A percentile compares a stretch with the other conserved stretches of the same genome.
Conservation (phyloP, 1,140 invertebrate species). For the Branchinecta lynchi region DNA sequence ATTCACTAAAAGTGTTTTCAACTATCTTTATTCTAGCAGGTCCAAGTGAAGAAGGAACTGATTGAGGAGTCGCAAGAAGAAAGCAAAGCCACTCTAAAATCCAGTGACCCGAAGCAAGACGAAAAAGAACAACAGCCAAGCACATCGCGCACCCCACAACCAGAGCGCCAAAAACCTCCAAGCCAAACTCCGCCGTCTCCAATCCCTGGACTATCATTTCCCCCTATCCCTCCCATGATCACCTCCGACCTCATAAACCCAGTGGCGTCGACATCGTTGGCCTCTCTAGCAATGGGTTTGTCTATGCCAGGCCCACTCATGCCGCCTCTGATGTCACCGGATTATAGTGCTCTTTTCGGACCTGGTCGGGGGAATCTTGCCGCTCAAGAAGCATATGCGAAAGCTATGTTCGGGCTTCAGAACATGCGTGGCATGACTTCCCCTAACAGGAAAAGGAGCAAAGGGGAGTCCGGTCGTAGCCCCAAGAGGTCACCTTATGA, state of each 20-base stretch:
- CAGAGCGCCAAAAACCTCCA: neutral
- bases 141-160: neutral
- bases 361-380: neutral
- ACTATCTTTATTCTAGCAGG: too few relatives aligned
- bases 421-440: neutral
- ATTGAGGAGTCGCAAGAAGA: too few relatives aligned
- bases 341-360: neutral
- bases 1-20: too few relatives aligned
- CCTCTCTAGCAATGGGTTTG: slow-evolving; percentile 2
- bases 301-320: neutral
- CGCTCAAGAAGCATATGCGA: neutral
- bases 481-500: neutral
- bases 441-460: neutral
- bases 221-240: neutral
- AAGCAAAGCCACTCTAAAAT: too few relatives aligned
- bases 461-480: neutral
- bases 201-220: neutral
- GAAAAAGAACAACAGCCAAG: neutral
- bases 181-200: neutral
- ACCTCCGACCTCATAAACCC: neutral
- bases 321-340: neutral
- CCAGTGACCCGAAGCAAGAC: neutral
- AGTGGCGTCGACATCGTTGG: neutral
- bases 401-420: neutral
- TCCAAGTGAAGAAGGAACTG: too few relatives aligned